Percentiles rank a stretch among this genome's conserved stretches.
phyloP scores from a whole-genome alignment of 2,888 invertebrate species.

The Athrips mouffetella region DNA sequence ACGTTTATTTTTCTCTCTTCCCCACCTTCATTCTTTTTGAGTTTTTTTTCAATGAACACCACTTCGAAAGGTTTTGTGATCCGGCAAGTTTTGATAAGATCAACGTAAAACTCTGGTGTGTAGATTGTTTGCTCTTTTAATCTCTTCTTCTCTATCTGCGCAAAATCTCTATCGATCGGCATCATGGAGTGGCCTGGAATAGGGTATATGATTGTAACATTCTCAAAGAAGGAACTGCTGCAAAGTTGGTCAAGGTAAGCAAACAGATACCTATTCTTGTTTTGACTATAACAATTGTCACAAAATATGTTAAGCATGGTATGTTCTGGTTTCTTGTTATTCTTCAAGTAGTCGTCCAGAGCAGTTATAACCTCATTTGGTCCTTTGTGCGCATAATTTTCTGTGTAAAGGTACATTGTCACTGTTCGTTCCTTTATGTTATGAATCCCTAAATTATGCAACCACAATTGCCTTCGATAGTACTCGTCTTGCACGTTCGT shows the following conservation, averaged over 20 bases:
- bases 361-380: slow-evolving; percentile 16
- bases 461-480: slow-evolving; percentile 19
- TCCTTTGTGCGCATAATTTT: slow-evolving; percentile 17
- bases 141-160: slow-evolving; percentile 1
- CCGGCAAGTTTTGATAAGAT: background rate
- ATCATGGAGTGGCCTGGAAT: slow-evolving; percentile 31
- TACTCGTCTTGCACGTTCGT: slow-evolving; percentile 22
- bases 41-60: background rate
- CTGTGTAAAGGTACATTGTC: slow-evolving; percentile 20
- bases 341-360: slow-evolving; percentile 2
- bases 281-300: slow-evolving; percentile 6
- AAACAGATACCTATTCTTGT: slow-evolving; percentile 6
- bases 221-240: slow-evolving; percentile 17
- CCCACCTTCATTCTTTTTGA: background rate
- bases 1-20: background rate
- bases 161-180: slow-evolving; percentile 22
- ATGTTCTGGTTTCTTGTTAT: slow-evolving; percentile 1
- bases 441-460: slow-evolving; percentile 22
- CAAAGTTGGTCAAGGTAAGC: slow-evolving; percentile 4
- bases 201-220: slow-evolving; percentile 22
- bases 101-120: slow-evolving; percentile 7
- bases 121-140: slow-evolving; percentile 8
- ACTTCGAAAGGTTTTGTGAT: background rate
- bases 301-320: slow-evolving; percentile 3
- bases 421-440: slow-evolving; percentile 17